Evolutionary conservation across 2,113 vertebrate genomes (phyloP), one percentile per base, ranked within the genome.

Genomic region (Gadus chalcogrammus): DNA sequence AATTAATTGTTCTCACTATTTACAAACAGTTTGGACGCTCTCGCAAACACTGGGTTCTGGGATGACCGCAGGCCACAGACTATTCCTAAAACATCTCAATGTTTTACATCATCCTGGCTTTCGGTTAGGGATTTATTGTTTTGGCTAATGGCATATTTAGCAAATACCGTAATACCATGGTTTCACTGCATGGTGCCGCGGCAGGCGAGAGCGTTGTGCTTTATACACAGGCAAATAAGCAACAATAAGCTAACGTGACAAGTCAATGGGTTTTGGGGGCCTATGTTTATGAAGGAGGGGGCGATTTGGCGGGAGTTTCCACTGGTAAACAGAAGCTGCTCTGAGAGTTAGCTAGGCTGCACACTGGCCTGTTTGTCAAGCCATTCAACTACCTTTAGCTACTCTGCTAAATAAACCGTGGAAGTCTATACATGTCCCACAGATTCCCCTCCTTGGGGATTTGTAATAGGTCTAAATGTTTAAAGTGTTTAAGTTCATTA

Each of bases 271-370:
- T 69, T 72, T 69, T 65, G 69, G 74, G 82, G 71, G 77, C 75
- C 60, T 28, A 18, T 80, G 87, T 88, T 90, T 86, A 87, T 76
- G 60, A 83, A 70, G 76, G 74, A 73, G 76, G 42, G 42, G 42
- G 42, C 9, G 8, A 48, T 48, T 48, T 48, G 42, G 42, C 42
- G 11, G 12, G 74, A 73, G 68, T 89, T 90, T 88, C 90, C 85
- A 76, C 79, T 82, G 76, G 73, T 81, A 79, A 84, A 84, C 81
- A 69, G 64, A 72, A 70, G 70, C 72, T 66, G 73, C 48, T 71
- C 79, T 87, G 78, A 82, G 85, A 79, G 84, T 75, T 71, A 70
- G 70, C 69, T 82, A 82, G 80, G 79, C 74, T 72, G 35, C 61
- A 79, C 77, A 70, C 77, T 75, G 67, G 61, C 64, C 70, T 69